Base-by-base conservation (phyloP, 2,113 vertebrate species). In the Oncorhynchus kisutch region DNA sequence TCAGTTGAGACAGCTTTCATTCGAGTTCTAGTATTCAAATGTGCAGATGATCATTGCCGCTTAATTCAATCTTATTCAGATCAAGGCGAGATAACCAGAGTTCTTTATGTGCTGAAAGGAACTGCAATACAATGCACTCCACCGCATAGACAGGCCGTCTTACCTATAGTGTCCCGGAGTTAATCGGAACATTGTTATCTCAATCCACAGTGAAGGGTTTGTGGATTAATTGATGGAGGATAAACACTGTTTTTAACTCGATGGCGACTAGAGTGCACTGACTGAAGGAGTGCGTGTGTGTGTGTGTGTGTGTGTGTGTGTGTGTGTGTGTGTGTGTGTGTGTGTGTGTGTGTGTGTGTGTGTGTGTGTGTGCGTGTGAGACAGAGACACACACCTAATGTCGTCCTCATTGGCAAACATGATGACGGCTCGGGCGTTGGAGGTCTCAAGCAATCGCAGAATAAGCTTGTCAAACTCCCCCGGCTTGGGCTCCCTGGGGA, bases 391-490 rank as follows among this genome's bases (percentile, higher is more conserved):
- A 31, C 68, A 99, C 97, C 95, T 94, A 88, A 99, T 98, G 81
- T 99, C 97, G 80, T 99, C 97, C 88, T 99, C 97, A 18, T 97
- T 99, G 0, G 97, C 94, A 81, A 99, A 99, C 94, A 96, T 96
- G 85, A 99, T 95, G 81, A 99, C 93, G 1, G 96, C 96, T 8
- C 97, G 95, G 82, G 97, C 97, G 75, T 95, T 96, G 77, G 96
- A 94, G 54, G 96, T 99, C 93, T 99, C 97, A 88, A 97, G 74
- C 74, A 99, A 91, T 62, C 96, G 96, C 8, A 91, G 94, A 85
- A 99, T 92, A 81, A 97, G 95, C 92, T 96, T 98, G 89, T 98
- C 96, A 82, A 97, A 99, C 90, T 98, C 96, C 83, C 96, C 96
- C 62, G 90, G 92, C 87, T 92, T 95, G 2, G 97, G 97, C 79